Base-by-base conservation (phyloP, 53 echinoderm and acorn worm species). In the Paracentrotus lividus region DNA sequence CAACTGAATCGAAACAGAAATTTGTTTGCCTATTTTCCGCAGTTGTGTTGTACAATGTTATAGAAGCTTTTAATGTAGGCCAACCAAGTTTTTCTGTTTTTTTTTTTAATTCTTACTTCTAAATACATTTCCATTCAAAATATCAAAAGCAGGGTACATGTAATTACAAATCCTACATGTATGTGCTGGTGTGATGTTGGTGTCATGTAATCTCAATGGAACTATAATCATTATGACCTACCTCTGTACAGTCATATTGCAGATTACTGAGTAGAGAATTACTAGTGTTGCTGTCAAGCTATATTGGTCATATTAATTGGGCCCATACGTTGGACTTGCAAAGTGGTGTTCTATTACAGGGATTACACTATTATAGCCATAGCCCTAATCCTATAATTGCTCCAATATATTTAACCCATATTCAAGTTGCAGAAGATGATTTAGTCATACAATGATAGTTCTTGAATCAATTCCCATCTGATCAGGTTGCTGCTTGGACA, bases 321-420 rank as follows among this genome's bases (percentile, higher is more conserved):
- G 56, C 33, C 34, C 86, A 86, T 86, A 86, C 53, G 53, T 7
- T n/a, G 24, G 53, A 29, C 86, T 86, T 57, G 33, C 56, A 16
- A 54, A 27, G 49, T 7, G 36, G 86, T 86, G 86, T 86, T 32
- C 21, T 86, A 31, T 86, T 86, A 56, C 86, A 86, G 55, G 86
- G 86, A 86, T 86, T 57, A 56, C 34, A 55, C 33, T 56, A 86
- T 86, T 56, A 86, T 16, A 86, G 36, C 53, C 3, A 18, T 86
- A 47, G 86, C 16, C 34, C 20, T 53, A 86, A 86, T 86, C 86
- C 56, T 21, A 9, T 86, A 86, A 86, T 86, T 86, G 32, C 32
- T 86, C 24, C 86, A 86, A 36, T 54, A n/a, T n/a, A 36, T 33
- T 56, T 8, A 27, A 27, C 47, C 81, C 81, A 49, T 81, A 45